Base-by-base conservation (phyloP, 2,113 vertebrate species). In the Galeopterus variegatus region DNA sequence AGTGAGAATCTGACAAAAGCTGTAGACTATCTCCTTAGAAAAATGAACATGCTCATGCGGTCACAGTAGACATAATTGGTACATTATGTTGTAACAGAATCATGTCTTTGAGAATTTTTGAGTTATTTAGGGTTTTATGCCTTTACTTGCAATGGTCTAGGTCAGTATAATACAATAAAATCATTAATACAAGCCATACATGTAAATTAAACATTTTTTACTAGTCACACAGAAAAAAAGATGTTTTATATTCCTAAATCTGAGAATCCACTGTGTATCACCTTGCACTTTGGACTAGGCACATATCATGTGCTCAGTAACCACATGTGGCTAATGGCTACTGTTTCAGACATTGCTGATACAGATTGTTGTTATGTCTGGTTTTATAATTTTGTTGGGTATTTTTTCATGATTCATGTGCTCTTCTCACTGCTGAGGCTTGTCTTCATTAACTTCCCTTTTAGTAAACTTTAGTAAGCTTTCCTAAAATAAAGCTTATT, bases 191-290 rank as follows among this genome's bases (percentile, higher is more conserved):
- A 1, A 88, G 56, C 79, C 60, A 88, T 10, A 58, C 5, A 3
- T 65, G 12, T 84, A 91, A 88, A 60, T 65, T 92, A 93, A 86
- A 58, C n/a, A 83, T 72, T 92, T 92, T 96, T 94, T 83, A 86
- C 14, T 92, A 88, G 67, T 79, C 58, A 73, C 9, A 75, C 31
- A 48, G 41, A 90, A 48, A 84, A 84, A 79, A 52, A 48, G 33
- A 64, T 21, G 33, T 69, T 72, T 95, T 93, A n/a, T 4, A 26
- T 85, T 89, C 33, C 58, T 82, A 62, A 85, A 45, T 75, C 23
- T 26, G 15, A 67, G 45, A 93, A 76, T 69, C 60, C 6, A 8
- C 4, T 81, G 28, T 58, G 3, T 90, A 70, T 89, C 72, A 69
- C 15, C 65, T 82, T 82, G 36, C 3, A 93, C 0, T 94, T 96